These are phyloP conservation scores for Abramis brama DNA, from an alignment of 2,113 vertebrate species.

Conservation along the genomic window DNA sequence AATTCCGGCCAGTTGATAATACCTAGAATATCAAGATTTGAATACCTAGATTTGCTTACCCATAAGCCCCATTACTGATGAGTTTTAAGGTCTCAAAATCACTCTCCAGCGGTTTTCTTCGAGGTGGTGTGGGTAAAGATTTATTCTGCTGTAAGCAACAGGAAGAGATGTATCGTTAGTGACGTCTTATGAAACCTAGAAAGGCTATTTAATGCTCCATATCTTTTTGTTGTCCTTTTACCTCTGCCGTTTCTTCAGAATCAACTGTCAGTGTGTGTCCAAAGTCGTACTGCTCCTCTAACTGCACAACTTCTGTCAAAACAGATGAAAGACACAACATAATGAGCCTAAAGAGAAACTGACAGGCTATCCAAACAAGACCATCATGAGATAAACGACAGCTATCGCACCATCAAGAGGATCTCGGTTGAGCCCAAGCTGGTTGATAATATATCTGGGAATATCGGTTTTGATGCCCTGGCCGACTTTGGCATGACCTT, in stretches of 20 bases:
- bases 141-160: slow-evolving; percentile 72
- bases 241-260: slow-evolving; percentile 77
- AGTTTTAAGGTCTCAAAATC: slow-evolving; percentile 98
- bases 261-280: slow-evolving; percentile 74
- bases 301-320: slow-evolving; percentile 86
- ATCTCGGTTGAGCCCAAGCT: slow-evolving; percentile 90
- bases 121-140: slow-evolving; percentile 70
- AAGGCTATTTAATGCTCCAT: not conserved
- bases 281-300: slow-evolving; percentile 84
- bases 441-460: slow-evolving; percentile 93
- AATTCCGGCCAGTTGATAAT: too few relatives aligned
- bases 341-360: not conserved
- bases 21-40: too few relatives aligned
- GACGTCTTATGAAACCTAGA: not conserved
- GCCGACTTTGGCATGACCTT: slow-evolving; percentile 93
- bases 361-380: not conserved
- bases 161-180: not conserved
- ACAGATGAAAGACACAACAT: not conserved
- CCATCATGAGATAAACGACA: not conserved
- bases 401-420: slow-evolving; percentile 82
- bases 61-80: slow-evolving; percentile 96
- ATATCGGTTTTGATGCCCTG: slow-evolving; percentile 95
- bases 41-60: slow-evolving; percentile 76
- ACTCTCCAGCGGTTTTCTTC: slow-evolving; percentile 88
- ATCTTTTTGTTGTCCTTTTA: slow-evolving; percentile 62